Percentiles rank a stretch among this genome's conserved stretches.
Conservation (phyloP, 2,797 vertebrate genomes). For the Silurus lanzhouensis region DNA sequence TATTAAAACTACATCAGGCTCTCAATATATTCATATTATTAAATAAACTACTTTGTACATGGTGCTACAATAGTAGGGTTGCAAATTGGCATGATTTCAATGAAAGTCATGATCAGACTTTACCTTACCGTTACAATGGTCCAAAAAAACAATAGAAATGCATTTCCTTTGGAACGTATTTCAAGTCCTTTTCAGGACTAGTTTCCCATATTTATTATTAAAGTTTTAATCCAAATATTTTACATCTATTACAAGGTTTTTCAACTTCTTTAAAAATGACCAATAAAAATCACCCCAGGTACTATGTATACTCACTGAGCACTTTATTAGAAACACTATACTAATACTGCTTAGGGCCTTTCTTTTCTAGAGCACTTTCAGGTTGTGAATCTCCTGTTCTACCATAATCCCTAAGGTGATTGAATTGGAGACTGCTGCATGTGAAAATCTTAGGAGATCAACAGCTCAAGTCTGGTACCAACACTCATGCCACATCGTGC, state of each 20-base stretch:
- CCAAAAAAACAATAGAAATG: background rate
- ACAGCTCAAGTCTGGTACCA: background rate
- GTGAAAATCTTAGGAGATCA: background rate
- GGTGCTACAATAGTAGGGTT: background rate
- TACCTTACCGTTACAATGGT: background rate
- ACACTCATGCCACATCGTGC: background rate
- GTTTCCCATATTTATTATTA: background rate
- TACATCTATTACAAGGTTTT: background rate
- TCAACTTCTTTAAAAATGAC: background rate
- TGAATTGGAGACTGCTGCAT: background rate
- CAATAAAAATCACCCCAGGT: background rate
- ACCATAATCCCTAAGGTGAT: background rate
- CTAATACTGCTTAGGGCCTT: background rate
- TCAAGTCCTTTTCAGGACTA: background rate
- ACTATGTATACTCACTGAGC: background rate
- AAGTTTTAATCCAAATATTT: background rate
- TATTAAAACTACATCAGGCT: background rate
- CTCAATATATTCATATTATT: background rate
- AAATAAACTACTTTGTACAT: background rate
- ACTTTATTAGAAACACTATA: constrained; percentile 5
- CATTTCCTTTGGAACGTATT: background rate
- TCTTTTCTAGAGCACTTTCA: background rate
- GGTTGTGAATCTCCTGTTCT: background rate
- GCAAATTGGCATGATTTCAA: background rate
- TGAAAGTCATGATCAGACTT: background rate